A percentile compares a stretch with the other conserved stretches of the same genome.
Evolutionary conservation across 2,888 invertebrate species (phyloP).

Genomic region (Agrotis puta): DNA sequence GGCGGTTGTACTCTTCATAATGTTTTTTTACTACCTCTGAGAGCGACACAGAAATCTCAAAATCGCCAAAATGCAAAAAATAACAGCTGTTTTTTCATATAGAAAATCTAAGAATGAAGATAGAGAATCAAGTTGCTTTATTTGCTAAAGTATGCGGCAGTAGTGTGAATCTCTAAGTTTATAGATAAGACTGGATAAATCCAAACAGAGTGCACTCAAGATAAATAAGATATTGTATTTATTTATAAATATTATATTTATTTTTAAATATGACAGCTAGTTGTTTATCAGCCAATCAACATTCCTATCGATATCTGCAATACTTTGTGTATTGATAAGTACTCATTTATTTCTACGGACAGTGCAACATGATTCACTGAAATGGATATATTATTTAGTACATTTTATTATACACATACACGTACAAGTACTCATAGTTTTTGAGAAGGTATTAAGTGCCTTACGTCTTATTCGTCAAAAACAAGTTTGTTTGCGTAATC

Average conservation of each 20-base stretch:
- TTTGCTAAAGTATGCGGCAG: background rate
- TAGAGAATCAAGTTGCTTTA: background rate
- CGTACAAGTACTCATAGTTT: background rate
- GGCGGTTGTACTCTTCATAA: no score
- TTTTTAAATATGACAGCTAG: conserved; percentile 7
- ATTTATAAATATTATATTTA: conserved; percentile 18
- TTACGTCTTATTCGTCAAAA: conserved; percentile 8
- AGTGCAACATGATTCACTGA: conserved; percentile 17
- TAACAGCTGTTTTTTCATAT: no score
- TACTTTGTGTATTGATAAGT: background rate
- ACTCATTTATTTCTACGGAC: conserved; percentile 3
- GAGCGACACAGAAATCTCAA: no score
- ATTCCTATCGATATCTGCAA: background rate
- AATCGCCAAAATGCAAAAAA: no score
- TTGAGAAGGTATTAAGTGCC: conserved; percentile 7
- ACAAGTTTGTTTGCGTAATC: conserved; percentile 1
- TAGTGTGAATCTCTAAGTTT: background rate
- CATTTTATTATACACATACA: background rate
- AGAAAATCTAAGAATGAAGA: no score
- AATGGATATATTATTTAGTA: background rate
- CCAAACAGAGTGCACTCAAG: conserved; percentile 5
- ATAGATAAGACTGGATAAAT: background rate
- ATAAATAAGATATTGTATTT: conserved; percentile 10
- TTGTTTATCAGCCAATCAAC: conserved; percentile 12
- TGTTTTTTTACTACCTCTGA: no score